These are phyloP conservation scores for Hyalella azteca DNA, from an alignment of 2,888 invertebrate genomes.

Conservation along the genomic window DNA sequence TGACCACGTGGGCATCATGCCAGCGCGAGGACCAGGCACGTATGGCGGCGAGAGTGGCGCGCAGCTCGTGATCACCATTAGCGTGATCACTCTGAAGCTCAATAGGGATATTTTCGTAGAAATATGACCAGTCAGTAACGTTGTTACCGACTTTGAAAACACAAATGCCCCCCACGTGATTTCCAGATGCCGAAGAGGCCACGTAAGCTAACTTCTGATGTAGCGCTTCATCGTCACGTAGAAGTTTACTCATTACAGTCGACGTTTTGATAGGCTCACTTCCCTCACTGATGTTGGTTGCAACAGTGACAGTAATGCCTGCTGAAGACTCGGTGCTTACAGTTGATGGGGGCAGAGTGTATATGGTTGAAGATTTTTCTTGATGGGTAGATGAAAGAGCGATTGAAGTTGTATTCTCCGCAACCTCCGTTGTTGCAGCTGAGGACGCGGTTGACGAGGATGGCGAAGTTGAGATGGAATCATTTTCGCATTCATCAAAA, in stretches of 20 bases:
- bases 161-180: slow-evolving; percentile 54
- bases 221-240: neutral
- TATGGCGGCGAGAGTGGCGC: slow-evolving; percentile 52
- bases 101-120: slow-evolving; percentile 57
- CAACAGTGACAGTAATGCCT: neutral
- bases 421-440: neutral
- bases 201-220: slow-evolving; percentile 51
- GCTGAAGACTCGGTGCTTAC: neutral
- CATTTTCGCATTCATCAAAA: neutral
- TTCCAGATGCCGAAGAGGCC: slow-evolving; percentile 53
- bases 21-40: slow-evolving; percentile 51
- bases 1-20: slow-evolving; percentile 51
- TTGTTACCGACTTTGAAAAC: slow-evolving; percentile 46
- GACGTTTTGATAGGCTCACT: no score
- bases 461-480: neutral
- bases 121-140: slow-evolving; percentile 51
- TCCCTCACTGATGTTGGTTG: neutral
- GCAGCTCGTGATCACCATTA: slow-evolving; percentile 51
- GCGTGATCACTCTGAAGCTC: slow-evolving; percentile 55
- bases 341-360: neutral
- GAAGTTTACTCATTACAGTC: no score
- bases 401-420: neutral
- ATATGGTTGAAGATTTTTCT: neutral
- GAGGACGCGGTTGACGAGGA: neutral
- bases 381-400: neutral